Conservation (phyloP, 2,113 vertebrate species). For the Cephalopholis sonnerati region DNA sequence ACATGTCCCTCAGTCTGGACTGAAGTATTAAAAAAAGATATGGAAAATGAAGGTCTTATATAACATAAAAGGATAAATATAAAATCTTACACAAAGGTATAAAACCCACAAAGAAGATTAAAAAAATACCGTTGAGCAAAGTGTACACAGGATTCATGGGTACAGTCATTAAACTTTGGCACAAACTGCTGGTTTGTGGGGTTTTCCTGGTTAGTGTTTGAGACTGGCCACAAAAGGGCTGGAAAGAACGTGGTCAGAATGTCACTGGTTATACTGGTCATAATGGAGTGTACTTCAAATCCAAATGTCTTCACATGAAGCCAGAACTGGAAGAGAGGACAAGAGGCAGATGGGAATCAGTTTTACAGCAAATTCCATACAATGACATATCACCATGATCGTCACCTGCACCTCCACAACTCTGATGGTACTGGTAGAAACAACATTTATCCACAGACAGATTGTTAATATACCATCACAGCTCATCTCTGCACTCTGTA, state of each 20-base stretch:
- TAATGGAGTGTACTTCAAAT: conserved; percentile 19
- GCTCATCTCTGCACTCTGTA: too few species aligned
- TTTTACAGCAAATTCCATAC: background rate
- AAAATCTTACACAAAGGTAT: conserved; percentile 58
- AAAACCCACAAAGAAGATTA: conserved; percentile 55
- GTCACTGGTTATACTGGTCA: conserved; percentile 57
- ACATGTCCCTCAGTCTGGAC: conserved; percentile 23
- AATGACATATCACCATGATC: too few species aligned
- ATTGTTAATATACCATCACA: too few species aligned
- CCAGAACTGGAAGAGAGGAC: conserved; percentile 75
- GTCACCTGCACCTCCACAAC: too few species aligned
- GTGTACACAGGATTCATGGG: conserved; percentile 36
- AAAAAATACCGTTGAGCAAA: conserved; percentile 46
- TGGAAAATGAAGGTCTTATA: conserved; percentile 36
- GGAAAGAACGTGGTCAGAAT: conserved; percentile 32
- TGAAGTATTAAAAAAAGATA: too few species aligned
- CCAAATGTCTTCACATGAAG: conserved; percentile 81
- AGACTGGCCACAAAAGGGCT: conserved; percentile 56
- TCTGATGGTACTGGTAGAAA: too few species aligned
- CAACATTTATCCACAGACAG: too few species aligned
- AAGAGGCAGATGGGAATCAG: background rate
- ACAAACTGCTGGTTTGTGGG: conserved; percentile 41
- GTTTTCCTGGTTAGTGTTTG: conserved; percentile 50
- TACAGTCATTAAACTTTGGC: conserved; percentile 68
- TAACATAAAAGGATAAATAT: conserved; percentile 71